phyloP scores from a whole-genome alignment of 64 coral and sea anemone species.

The Montipora capricornis region DNA sequence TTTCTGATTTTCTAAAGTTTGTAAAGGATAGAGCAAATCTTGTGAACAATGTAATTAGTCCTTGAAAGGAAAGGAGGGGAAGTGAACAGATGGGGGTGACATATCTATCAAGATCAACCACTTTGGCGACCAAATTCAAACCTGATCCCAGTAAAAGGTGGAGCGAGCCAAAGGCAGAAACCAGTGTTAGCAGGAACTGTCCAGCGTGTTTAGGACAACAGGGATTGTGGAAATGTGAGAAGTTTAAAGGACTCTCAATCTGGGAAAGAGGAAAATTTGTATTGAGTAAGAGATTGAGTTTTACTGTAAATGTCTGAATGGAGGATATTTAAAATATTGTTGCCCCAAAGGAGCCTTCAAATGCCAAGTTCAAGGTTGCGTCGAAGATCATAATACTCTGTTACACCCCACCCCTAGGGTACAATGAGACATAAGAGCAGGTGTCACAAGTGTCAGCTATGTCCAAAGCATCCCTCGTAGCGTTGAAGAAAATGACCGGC shows the following conservation, averaged over 20 bases:
- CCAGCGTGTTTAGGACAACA: conserved; percentile 64
- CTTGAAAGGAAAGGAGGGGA: background rate
- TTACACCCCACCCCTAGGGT: conserved; percentile 49
- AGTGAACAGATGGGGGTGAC: background rate
- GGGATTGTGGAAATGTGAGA: conserved; percentile 73
- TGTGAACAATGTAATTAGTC: conserved; percentile 50
- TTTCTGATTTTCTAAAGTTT: conserved; percentile 64
- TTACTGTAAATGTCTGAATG: conserved; percentile 76
- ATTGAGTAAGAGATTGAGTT: conserved; percentile 50
- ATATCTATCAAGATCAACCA: background rate
- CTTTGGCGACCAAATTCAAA: background rate
- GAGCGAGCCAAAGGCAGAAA: background rate
- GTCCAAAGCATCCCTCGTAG: background rate
- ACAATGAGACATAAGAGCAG: background rate
- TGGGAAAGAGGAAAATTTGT: conserved; percentile 56
- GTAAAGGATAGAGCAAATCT: conserved; percentile 64
- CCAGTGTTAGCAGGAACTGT: conserved; percentile 25
- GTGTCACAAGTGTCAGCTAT: background rate
- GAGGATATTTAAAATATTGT: conserved; percentile 64
- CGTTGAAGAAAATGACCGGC: background rate
- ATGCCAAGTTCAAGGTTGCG: conserved; percentile 62
- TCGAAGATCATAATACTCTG: conserved; percentile 70
- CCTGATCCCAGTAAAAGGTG: background rate
- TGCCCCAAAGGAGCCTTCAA: conserved; percentile 64
- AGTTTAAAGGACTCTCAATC: conserved; percentile 46